Conservation (phyloP, 2,888 invertebrate species). For the Tetheella fluctuosa region DNA sequence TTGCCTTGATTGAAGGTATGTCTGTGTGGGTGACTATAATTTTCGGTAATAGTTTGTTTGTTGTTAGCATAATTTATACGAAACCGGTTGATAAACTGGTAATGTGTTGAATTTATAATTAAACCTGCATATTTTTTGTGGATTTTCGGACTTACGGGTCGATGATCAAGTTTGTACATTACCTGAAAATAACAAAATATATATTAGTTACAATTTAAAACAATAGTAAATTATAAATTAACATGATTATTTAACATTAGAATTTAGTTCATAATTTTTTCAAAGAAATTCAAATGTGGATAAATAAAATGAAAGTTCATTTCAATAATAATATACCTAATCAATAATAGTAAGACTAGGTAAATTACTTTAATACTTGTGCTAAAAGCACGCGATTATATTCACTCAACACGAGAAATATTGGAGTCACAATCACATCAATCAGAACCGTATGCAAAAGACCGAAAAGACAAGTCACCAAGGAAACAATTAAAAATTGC, state of each 20-base stretch:
- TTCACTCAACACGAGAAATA: too few relatives aligned
- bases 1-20: slow-evolving; percentile 74
- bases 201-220: slow-evolving; percentile 17
- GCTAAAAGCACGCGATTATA: too few relatives aligned
- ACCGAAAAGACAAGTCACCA: too few relatives aligned
- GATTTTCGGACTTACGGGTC: slow-evolving; percentile 40
- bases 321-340: too few relatives aligned
- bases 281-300: too few relatives aligned
- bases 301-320: too few relatives aligned
- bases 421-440: too few relatives aligned
- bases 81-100: slow-evolving; percentile 33
- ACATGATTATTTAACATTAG: neutral
- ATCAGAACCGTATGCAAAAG: too few relatives aligned
- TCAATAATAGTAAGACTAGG: too few relatives aligned
- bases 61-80: slow-evolving; percentile 34
- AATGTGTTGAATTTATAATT: slow-evolving; percentile 25
- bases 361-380: too few relatives aligned
- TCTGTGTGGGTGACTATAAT: slow-evolving; percentile 64
- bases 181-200: slow-evolving; percentile 57
- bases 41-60: slow-evolving; percentile 70
- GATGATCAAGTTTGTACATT: slow-evolving; percentile 40
- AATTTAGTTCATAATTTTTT: too few relatives aligned
- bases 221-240: neutral
- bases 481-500: too few relatives aligned
- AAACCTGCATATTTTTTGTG: slow-evolving; percentile 2